These are phyloP conservation scores for Chamaetylas fuelleborni DNA, from an alignment of 2,113 vertebrate genomes.

Conservation along the genomic window DNA sequence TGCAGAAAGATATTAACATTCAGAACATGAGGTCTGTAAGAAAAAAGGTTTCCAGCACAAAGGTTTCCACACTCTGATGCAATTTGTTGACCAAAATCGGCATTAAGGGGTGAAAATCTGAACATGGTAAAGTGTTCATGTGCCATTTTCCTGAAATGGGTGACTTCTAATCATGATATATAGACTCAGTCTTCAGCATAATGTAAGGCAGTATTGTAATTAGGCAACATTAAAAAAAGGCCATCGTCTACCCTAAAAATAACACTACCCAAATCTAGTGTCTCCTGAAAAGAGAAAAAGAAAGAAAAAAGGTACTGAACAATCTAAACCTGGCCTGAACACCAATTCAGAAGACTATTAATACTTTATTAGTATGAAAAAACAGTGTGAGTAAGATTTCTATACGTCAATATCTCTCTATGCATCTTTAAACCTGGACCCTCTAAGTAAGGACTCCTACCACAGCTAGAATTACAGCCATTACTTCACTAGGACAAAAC, in stretches of 20 bases:
- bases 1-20: not conserved
- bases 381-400: not conserved
- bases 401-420: not conserved
- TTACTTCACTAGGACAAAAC: not conserved
- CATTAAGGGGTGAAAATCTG: not conserved
- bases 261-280: not conserved
- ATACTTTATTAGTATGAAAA: not conserved
- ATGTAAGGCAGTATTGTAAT: not conserved
- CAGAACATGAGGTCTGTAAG: not conserved
- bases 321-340: not conserved
- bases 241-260: not conserved
- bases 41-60: not conserved
- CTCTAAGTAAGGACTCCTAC: not conserved
- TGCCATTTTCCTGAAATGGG: rapidly evolving
- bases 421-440: not conserved
- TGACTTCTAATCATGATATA: not conserved
- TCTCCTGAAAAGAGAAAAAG: not conserved
- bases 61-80: not conserved
- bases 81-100: not conserved
- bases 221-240: not conserved
- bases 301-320: not conserved
- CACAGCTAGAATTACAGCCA: not conserved
- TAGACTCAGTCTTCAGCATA: not conserved
- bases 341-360: not conserved
- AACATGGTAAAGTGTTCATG: not conserved